Percentiles rank a stretch among this genome's conserved stretches.
Conservation (phyloP, 2,888 invertebrate genomes). For the Linnaemya tessellans region DNA sequence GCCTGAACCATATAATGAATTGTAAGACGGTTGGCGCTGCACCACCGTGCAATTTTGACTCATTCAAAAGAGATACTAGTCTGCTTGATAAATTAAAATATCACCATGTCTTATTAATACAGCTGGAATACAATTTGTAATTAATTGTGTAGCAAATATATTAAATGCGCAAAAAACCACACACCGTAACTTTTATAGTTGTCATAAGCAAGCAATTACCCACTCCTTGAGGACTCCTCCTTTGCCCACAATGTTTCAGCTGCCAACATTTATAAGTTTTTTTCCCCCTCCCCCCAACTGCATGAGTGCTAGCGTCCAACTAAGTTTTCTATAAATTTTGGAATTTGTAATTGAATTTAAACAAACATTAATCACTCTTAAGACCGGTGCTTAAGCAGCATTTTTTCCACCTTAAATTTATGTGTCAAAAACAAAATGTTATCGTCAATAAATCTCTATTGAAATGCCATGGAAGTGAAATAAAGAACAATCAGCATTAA, state of each 20-base stretch:
- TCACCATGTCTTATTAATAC: too few relatives aligned
- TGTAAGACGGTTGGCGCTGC: too few relatives aligned
- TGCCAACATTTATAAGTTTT: neutral
- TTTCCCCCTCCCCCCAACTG: neutral
- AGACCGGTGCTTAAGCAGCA: neutral
- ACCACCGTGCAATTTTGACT: too few relatives aligned
- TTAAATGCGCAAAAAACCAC: too few relatives aligned
- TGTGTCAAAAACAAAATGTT: slow-evolving; percentile 45
- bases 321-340: slow-evolving; percentile 2
- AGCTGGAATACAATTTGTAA: too few relatives aligned
- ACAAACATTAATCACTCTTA: slow-evolving; percentile 54
- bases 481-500: slow-evolving; percentile 33
- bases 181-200: neutral
- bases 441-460: slow-evolving; percentile 52
- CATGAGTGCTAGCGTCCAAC: neutral
- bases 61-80: too few relatives aligned
- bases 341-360: slow-evolving; percentile 52
- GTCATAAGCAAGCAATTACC: neutral
- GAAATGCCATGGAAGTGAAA: slow-evolving; percentile 27
- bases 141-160: too few relatives aligned
- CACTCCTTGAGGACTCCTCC: neutral
- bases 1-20: too few relatives aligned
- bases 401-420: slow-evolving; percentile 41
- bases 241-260: neutral
- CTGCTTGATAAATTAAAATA: too few relatives aligned